These are phyloP conservation scores for Apotomis turbidana DNA, from an alignment of 2,888 invertebrate genomes.

Conservation along the genomic window DNA sequence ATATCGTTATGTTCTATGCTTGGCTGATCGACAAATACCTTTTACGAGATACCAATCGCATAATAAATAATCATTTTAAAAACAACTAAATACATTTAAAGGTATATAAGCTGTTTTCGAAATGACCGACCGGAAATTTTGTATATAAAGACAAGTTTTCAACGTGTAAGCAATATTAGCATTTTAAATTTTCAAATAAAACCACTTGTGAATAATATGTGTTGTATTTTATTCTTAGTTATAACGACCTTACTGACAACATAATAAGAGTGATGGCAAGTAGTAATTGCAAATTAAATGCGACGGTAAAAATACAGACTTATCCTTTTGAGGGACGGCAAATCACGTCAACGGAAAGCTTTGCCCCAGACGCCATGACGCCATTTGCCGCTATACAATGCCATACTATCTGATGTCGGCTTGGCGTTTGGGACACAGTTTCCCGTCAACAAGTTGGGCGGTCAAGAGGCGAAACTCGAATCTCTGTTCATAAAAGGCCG, in stretches of 20 bases:
- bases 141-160: conserved; percentile 59
- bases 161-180: conserved; percentile 76
- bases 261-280: not conserved
- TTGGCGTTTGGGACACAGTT: too few relatives aligned
- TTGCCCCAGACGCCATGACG: too few relatives aligned
- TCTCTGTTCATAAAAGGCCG: too few relatives aligned
- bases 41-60: not conserved
- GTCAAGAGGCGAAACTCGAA: too few relatives aligned
- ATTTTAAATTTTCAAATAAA: conserved; percentile 74
- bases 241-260: conserved; percentile 15
- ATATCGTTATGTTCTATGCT: not conserved
- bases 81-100: not conserved
- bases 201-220: conserved; percentile 70
- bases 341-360: too few relatives aligned
- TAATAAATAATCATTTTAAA: conserved; percentile 1
- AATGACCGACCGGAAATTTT: conserved; percentile 46
- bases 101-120: not conserved
- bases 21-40: not conserved
- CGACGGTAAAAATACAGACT: conserved; percentile 22
- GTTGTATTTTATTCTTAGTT: conserved; percentile 47
- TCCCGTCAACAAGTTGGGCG: too few relatives aligned
- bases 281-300: conserved; percentile 21
- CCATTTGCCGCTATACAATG: too few relatives aligned
- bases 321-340: not conserved
- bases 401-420: too few relatives aligned